Percentiles rank a stretch among this genome's conserved stretches.
phyloP scores from a whole-genome alignment of 2,113 vertebrate genomes.

The Anolis sagrei region DNA sequence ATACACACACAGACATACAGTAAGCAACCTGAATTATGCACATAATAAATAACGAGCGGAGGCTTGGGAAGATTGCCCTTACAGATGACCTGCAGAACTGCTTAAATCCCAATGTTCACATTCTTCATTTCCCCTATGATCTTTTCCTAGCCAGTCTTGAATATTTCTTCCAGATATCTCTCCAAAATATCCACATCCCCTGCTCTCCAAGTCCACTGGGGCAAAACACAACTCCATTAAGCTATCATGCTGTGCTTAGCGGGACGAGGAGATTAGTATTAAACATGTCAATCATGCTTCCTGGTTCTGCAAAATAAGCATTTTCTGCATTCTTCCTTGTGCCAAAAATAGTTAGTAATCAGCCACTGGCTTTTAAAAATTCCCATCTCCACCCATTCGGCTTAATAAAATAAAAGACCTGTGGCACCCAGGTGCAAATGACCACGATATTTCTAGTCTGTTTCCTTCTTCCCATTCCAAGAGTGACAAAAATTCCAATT shows the following conservation, averaged over 20 bases:
- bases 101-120: constrained; percentile 47
- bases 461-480: constrained; percentile 8
- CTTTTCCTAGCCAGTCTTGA: constrained; percentile 39
- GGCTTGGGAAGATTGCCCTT: no score
- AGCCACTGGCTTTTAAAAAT: background rate
- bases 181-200: constrained; percentile 24
- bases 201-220: constrained; percentile 7
- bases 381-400: background rate
- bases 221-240: constrained; percentile 42
- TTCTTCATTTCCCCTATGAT: constrained; percentile 61
- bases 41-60: no score
- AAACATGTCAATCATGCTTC: background rate
- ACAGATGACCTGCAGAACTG: constrained; percentile 38
- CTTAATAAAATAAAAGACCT: constrained; percentile 28
- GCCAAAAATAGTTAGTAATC: constrained; percentile 25
- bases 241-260: constrained; percentile 34
- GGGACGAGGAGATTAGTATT: constrained; percentile 15
- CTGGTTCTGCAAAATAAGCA: background rate
- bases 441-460: constrained; percentile 19
- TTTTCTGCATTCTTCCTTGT: constrained; percentile 22
- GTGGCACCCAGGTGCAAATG: constrained; percentile 35
- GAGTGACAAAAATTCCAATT: constrained; percentile 20
- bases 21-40: no score
- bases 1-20: no score
- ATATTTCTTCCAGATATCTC: constrained; percentile 37